A percentile compares a stretch with the other conserved stretches of the same genome.
phyloP scores from a whole-genome alignment of 2,113 vertebrate species.

The Pycnonotus jocosus region DNA sequence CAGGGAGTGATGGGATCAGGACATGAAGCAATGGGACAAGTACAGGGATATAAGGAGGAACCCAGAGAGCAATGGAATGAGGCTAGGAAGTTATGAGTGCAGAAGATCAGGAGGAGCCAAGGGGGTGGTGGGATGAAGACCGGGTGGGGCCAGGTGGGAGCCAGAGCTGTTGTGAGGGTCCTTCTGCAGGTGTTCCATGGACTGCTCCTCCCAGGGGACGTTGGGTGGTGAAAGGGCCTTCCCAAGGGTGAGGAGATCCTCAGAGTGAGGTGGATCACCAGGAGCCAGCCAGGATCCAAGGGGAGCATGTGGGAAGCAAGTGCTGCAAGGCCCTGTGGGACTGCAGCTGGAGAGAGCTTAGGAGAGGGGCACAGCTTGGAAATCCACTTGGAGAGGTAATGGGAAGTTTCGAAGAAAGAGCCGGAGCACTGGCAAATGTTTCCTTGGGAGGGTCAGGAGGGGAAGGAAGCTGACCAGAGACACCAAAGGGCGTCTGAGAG shows the following conservation, averaged over 20 bases:
- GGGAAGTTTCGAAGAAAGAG: background rate
- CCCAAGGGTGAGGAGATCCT: background rate
- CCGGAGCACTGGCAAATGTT: accelerated
- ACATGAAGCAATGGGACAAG: background rate
- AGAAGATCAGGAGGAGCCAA: background rate
- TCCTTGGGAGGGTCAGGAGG: background rate
- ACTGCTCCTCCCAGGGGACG: accelerated
- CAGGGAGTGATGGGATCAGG: background rate
- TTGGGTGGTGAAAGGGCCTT: background rate
- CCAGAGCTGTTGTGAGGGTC: accelerated
- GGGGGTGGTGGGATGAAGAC: background rate
- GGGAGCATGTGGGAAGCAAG: accelerated
- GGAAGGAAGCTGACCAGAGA: background rate
- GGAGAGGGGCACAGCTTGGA: accelerated
- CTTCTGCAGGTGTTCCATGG: background rate
- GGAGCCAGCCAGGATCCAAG: background rate
- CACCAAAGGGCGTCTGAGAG: background rate
- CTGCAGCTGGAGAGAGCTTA: background rate
- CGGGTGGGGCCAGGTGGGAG: background rate
- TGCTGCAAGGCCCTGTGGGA: accelerated
- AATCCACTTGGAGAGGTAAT: background rate
- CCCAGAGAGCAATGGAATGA: no score
- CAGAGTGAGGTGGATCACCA: accelerated
- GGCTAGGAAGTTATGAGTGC: background rate
- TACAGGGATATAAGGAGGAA: background rate